A percentile compares a stretch with the other conserved stretches of the same genome.
Evolutionary conservation across 2,888 invertebrate species (phyloP).

Genomic region (Parnassius mnemosyne): DNA sequence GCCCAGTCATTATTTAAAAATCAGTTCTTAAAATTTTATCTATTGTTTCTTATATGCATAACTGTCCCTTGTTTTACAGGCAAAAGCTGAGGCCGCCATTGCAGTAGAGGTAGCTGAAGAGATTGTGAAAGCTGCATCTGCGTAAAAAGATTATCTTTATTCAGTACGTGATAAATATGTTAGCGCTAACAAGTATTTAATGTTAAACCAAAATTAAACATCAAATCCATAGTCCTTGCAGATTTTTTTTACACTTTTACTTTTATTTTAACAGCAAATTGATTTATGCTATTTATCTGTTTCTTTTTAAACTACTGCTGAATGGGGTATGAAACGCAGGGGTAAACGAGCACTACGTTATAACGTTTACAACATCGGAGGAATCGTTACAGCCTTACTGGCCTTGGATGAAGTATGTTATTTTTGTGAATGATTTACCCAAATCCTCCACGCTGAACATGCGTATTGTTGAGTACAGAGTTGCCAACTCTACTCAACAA

Average conservation of each 20-base stretch:
- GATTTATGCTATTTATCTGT: background rate
- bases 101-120: constrained; percentile 97
- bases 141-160: constrained; percentile 42
- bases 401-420: too few relatives aligned
- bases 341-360: too few relatives aligned
- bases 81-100: constrained; percentile 93
- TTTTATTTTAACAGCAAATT: background rate
- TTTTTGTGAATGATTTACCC: too few relatives aligned
- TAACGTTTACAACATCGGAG: too few relatives aligned
- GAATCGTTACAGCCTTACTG: too few relatives aligned
- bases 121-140: constrained; percentile 89
- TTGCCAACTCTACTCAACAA: too few relatives aligned
- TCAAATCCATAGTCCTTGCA: constrained; percentile 29
- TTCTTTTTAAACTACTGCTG: too few relatives aligned
- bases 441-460: too few relatives aligned
- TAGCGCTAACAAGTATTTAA: constrained; percentile 56
- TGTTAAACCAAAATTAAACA: constrained; percentile 55
- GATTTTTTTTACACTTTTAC: constrained; percentile 7
- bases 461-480: too few relatives aligned
- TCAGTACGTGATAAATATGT: constrained; percentile 34
- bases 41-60: background rate
- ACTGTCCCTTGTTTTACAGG: constrained; percentile 57
- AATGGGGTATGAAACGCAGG: too few relatives aligned
- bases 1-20: too few relatives aligned
- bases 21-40: too few relatives aligned